phyloP scores from a whole-genome alignment of 2,797 vertebrate genomes.

The Erithacus rubecula region DNA sequence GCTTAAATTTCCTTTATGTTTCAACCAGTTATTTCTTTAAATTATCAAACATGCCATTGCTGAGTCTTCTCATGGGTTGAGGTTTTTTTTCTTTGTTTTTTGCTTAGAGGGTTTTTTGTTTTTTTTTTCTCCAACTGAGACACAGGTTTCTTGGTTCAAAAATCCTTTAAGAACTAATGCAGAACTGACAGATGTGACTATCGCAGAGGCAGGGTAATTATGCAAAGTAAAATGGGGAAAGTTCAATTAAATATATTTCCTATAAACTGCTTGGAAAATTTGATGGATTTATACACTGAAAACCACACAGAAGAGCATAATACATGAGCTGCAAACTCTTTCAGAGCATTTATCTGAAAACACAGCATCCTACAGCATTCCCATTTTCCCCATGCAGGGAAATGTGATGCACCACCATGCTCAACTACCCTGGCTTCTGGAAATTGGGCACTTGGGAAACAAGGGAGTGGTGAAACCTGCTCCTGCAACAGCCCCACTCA shows the following conservation, averaged over 20 bases:
- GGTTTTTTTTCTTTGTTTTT: not conserved
- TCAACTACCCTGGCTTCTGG: not conserved
- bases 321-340: not conserved
- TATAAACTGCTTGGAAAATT: not conserved
- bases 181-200: not conserved
- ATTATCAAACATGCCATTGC: not conserved
- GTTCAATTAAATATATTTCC: not conserved
- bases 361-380: not conserved
- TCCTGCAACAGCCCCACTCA: not conserved
- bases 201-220: not conserved
- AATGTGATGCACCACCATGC: not conserved
- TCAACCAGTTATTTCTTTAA: not conserved
- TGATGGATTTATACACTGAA: not conserved
- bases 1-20: slow-evolving; percentile 28
- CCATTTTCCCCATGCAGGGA: not conserved
- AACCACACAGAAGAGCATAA: not conserved
- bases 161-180: not conserved
- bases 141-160: not conserved
- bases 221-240: not conserved
- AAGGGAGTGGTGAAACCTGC: not conserved
- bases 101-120: not conserved
- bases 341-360: not conserved
- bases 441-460: not conserved
- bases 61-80: not conserved
- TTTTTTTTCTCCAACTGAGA: not conserved